Conservation (phyloP, 2,888 invertebrate genomes). For the Ernsta delagoae region DNA sequence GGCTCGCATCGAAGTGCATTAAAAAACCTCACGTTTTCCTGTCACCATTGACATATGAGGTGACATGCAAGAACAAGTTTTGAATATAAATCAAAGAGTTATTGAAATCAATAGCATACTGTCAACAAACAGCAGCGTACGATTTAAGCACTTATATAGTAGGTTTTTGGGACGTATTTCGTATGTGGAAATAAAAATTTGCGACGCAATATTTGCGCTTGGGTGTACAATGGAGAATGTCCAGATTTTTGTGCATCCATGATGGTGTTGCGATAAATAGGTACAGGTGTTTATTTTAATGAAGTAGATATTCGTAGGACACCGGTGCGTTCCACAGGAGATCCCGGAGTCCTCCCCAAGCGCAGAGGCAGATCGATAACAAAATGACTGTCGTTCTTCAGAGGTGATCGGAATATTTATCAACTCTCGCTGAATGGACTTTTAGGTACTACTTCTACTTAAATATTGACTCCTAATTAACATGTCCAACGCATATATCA, state of each 20-base stretch:
- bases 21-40: slow-evolving; percentile 56
- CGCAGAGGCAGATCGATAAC: too few species aligned
- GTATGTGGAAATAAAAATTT: not conserved
- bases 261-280: too few species aligned
- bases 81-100: slow-evolving; percentile 46
- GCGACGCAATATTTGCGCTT: not conserved
- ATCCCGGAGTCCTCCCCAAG: too few species aligned
- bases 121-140: slow-evolving; percentile 54
- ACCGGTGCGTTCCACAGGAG: too few species aligned
- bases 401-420: too few species aligned
- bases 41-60: slow-evolving; percentile 67
- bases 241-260: slow-evolving; percentile 35
- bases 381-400: too few species aligned
- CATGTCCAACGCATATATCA: too few species aligned
- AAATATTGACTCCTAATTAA: too few species aligned
- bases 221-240: not conserved
- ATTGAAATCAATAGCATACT: not conserved
- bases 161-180: not conserved
- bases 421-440: too few species aligned
- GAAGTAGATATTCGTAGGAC: too few species aligned
- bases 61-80: slow-evolving; percentile 57
- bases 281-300: too few species aligned
- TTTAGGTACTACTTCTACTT: too few species aligned
- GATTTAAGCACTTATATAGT: not conserved
- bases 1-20: slow-evolving; percentile 21